Conservation (phyloP, 2,888 invertebrate genomes). For the Gandaritis pyraliata region DNA sequence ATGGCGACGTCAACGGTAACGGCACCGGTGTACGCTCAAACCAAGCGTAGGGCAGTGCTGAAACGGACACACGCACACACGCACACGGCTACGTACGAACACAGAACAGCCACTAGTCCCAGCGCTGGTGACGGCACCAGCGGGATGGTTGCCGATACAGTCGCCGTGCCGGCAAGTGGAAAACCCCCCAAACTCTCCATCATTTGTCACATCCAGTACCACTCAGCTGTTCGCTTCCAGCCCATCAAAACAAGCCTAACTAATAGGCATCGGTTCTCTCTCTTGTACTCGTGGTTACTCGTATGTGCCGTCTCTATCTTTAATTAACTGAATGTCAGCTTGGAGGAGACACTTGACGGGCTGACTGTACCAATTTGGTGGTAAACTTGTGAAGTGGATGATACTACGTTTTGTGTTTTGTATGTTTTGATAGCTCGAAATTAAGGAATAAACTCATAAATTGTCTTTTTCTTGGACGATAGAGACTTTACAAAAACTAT, state of each 20-base stretch:
- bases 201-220: not conserved
- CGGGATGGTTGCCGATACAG: too few species aligned
- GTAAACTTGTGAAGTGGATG: constrained; percentile 59
- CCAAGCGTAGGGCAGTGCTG: too few species aligned
- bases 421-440: not conserved
- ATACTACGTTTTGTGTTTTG: constrained; percentile 15
- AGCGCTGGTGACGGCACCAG: too few species aligned
- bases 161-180: too few species aligned
- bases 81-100: too few species aligned
- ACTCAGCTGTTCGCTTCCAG: constrained; percentile 32
- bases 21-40: too few species aligned
- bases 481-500: too few species aligned
- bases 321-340: constrained; percentile 34
- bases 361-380: constrained; percentile 73
- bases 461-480: not conserved
- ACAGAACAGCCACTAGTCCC: too few species aligned
- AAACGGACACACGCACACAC: too few species aligned
- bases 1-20: too few species aligned
- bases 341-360: constrained; percentile 66
- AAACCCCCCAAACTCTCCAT: constrained; percentile 2
- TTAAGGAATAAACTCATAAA: too few species aligned
- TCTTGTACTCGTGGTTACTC: constrained; percentile 12
- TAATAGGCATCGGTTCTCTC: constrained; percentile 29
- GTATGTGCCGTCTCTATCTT: constrained; percentile 18
- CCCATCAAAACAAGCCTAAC: constrained; percentile 37